Evolutionary conservation across 1,140 invertebrate genomes (phyloP).

Genomic region (Bombus huntii): DNA sequence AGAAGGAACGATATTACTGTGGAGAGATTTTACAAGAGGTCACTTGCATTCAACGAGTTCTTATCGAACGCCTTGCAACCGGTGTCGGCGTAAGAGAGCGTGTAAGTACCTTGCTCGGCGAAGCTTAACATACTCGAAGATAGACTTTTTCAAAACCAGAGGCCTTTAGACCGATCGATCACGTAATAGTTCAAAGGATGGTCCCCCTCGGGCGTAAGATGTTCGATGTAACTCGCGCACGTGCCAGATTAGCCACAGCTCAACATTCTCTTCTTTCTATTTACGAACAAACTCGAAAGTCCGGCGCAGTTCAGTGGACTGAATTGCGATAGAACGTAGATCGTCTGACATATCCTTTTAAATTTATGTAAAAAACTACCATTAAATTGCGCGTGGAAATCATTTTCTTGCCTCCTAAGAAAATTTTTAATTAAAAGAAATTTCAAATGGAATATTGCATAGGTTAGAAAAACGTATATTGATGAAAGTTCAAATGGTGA

Average conservation of each 20-base stretch:
- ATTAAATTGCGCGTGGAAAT: neutral
- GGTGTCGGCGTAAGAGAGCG: neutral
- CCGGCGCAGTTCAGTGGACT: too few relatives aligned
- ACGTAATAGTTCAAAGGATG: slow-evolving; percentile 60
- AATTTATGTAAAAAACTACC: neutral
- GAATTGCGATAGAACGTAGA: neutral
- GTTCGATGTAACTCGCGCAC: neutral
- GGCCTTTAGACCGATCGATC: slow-evolving; percentile 44
- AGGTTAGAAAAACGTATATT: neutral
- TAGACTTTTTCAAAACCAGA: slow-evolving; percentile 48
- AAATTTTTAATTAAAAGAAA: neutral
- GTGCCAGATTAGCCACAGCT: neutral
- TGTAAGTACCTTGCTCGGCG: slow-evolving; percentile 13
- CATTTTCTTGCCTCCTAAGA: neutral
- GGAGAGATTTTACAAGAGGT: slow-evolving; percentile 44
- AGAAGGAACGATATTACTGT: slow-evolving; percentile 3
- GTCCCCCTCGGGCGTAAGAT: slow-evolving; percentile 16
- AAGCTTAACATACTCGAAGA: neutral
- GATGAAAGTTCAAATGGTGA: too few relatives aligned
- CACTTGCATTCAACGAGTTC: slow-evolving; percentile 49
- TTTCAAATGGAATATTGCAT: neutral
- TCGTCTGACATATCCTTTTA: neutral
- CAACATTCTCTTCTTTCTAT: neutral
- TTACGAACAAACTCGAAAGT: neutral
- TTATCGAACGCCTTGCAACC: slow-evolving; percentile 32